These are phyloP conservation scores for Microcebus ravelobensis DNA, from an alignment of 2,113 vertebrate genomes.

Conservation along the genomic window DNA sequence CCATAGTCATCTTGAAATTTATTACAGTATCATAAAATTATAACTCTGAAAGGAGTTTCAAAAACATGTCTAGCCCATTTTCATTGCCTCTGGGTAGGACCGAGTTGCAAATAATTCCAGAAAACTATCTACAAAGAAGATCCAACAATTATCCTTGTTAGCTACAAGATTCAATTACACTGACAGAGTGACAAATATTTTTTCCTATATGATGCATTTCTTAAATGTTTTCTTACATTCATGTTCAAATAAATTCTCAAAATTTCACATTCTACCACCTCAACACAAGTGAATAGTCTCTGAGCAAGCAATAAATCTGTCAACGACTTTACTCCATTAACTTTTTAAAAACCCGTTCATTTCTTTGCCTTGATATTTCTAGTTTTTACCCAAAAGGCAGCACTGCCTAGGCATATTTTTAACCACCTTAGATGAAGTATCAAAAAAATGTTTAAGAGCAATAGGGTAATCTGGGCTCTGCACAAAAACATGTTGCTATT, in stretches of 20 bases:
- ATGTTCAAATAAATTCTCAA: not conserved
- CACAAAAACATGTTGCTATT: not conserved
- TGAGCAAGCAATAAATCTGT: not conserved
- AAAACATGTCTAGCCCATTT: conserved; percentile 49
- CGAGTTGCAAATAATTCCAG: conserved; percentile 47
- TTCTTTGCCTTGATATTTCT: not conserved
- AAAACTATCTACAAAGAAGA: conserved; percentile 41
- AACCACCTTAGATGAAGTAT: conserved; percentile 4
- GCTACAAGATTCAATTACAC: conserved; percentile 31
- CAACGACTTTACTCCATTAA: not conserved
- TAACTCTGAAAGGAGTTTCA: conserved; percentile 62
- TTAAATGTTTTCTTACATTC: conserved; percentile 51
- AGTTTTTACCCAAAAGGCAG: not conserved
- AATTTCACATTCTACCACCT: not conserved
- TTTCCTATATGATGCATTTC: conserved; percentile 8
- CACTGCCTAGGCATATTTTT: not conserved
- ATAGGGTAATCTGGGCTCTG: not conserved
- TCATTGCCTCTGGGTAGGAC: conserved; percentile 47
- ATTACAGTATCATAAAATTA: conserved; percentile 70
- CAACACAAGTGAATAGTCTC: not conserved
- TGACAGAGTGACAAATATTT: conserved; percentile 38
- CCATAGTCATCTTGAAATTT: conserved; percentile 73
- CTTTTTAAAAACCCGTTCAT: not conserved
- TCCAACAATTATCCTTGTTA: conserved; percentile 48
- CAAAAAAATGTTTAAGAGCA: not conserved